Conservation (phyloP, 2,113 vertebrate species). For the Crotalus helleri region DNA sequence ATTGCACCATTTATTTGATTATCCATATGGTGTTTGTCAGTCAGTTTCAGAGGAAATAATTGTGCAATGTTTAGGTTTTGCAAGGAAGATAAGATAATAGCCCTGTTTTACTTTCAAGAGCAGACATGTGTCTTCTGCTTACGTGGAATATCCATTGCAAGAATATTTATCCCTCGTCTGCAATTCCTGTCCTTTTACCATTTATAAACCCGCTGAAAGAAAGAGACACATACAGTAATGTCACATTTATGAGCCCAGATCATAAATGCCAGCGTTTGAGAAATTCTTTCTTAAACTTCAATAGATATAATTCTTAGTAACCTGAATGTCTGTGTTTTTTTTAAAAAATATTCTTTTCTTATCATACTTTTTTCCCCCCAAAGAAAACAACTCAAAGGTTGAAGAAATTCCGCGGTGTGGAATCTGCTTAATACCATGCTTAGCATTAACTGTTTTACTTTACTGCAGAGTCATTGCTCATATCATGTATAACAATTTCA, state of each 20-base stretch:
- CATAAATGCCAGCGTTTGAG: neutral
- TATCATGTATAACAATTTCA: neutral
- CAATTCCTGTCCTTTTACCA: neutral
- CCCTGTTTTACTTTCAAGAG: constrained; percentile 1
- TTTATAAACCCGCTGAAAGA: neutral
- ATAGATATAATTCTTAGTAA: neutral
- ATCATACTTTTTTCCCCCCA: neutral
- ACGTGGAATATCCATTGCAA: neutral
- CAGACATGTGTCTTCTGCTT: neutral
- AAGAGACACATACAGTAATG: neutral
- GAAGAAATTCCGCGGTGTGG: neutral
- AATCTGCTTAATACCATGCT: neutral
- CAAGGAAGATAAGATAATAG: neutral
- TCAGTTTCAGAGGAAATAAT: neutral
- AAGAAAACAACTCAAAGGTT: neutral
- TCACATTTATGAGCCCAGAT: neutral
- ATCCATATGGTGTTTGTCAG: neutral
- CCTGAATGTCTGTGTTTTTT: neutral
- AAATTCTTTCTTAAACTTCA: neutral
- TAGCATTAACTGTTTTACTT: neutral
- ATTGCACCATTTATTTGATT: neutral
- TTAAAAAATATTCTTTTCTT: neutral
- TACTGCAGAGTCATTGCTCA: neutral
- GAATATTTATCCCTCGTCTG: neutral
- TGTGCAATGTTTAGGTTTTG: neutral